Evolutionary conservation across 2,113 vertebrate genomes (phyloP), one percentile per base, ranked within the genome.

Genomic region (Microcebus murinus): DNA sequence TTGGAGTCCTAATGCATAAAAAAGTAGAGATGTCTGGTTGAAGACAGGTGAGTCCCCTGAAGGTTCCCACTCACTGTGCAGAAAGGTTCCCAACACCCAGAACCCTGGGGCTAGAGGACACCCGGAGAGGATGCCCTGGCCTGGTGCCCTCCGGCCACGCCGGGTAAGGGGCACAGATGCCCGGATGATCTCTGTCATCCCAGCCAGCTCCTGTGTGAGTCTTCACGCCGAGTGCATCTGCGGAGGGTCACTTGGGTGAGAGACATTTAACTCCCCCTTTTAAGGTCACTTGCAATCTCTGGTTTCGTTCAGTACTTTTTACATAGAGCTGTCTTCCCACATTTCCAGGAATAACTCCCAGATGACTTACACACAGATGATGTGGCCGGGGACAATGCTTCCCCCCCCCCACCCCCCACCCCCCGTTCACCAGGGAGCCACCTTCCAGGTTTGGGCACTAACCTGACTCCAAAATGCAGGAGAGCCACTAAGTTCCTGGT

Each of bases 121-220:
- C 20, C 6, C 48, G 17, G 5, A 14, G 11, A 61, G 27, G 68
- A 63, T 0, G 1, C 3, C 31, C 15, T 0, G 0, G 23, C 55
- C 50, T 0, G 0, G 12, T 5, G n/a, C 8, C 13, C 2, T 12
- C 11, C 0, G 4, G 59, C 80, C 15, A 0, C 0, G 0, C 57
- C 9, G 25, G 76, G 34, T 21, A 23, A 11, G 8, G 29, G 34
- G 45, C 42, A 71, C 31, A 50, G 39, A n/a, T 6, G 4, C 31
- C 7, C 0, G 27, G 36, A 12, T 9, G 36, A 23, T 29, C 73
- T 36, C 8, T n/a, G 5, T 2, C 27, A 5, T 8, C 52, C 42
- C 1, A 1, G 3, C 48, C 21, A n/a, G 31, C 31, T 42, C 65
- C 2, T 4, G 29, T 73, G 52, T 67, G 23, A 70, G 52, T 42